Evolutionary conservation across 2,888 invertebrate genomes (phyloP).

Genomic region (Eudemis profundana): DNA sequence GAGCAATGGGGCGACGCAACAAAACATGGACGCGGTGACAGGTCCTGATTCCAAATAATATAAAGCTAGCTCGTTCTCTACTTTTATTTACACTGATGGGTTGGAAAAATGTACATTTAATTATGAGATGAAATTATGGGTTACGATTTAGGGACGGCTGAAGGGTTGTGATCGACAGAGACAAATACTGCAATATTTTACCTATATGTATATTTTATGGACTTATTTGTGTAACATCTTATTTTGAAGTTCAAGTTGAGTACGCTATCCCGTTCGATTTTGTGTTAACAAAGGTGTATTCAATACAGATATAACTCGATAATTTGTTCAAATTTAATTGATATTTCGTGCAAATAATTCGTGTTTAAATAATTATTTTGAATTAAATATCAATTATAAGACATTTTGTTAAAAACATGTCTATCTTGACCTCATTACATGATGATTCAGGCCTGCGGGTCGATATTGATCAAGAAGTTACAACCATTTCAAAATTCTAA

Average conservation of each 20-base stretch:
- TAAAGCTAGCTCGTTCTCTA: constrained; percentile 26
- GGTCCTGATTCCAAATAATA: constrained; percentile 34
- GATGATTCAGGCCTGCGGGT: background rate
- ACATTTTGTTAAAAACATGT: background rate
- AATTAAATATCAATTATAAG: constrained; percentile 2
- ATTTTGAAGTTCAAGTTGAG: too few species aligned
- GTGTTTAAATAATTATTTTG: constrained; percentile 20
- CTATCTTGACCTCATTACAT: constrained; percentile 26
- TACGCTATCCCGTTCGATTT: background rate
- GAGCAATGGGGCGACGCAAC: constrained; percentile 36
- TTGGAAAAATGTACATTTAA: background rate
- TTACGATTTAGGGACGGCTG: background rate
- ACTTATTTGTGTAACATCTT: too few species aligned
- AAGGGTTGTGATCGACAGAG: background rate
- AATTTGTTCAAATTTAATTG: background rate
- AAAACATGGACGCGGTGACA: constrained; percentile 25
- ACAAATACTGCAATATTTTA: background rate
- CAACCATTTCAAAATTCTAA: background rate
- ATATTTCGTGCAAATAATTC: constrained; percentile 21
- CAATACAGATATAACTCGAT: constrained; percentile 3
- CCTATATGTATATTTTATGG: too few species aligned
- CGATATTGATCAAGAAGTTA: constrained; percentile 1
- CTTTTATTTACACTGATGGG: constrained; percentile 9
- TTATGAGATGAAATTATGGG: background rate
- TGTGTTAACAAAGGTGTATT: background rate